Percentiles rank a stretch among this genome's conserved stretches.
phyloP scores from a whole-genome alignment of 2,113 vertebrate species.

The Mustelus asterias region DNA sequence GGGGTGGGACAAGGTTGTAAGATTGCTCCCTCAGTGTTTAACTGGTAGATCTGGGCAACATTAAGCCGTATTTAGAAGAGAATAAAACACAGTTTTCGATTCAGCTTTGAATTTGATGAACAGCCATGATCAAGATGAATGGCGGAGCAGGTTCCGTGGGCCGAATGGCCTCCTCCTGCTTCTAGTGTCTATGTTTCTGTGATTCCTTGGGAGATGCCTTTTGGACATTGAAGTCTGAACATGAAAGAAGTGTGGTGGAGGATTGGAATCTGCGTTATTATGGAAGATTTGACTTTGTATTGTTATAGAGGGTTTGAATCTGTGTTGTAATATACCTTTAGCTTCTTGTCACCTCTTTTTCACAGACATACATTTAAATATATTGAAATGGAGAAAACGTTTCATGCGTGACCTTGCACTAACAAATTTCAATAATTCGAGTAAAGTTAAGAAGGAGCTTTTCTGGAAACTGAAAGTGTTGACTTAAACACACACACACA shows the following conservation, averaged over 20 bases:
- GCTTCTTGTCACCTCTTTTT: not conserved
- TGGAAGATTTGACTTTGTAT: no score
- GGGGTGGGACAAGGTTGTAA: no score
- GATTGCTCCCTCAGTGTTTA: no score
- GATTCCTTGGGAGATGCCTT: not conserved
- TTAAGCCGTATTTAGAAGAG: not conserved
- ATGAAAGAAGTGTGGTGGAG: not conserved
- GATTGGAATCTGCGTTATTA: not conserved
- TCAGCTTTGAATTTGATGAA: no score
- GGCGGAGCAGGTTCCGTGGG: no score
- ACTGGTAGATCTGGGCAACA: no score
- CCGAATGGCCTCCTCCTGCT: no score
- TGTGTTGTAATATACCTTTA: not conserved
- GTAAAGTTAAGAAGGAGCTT: not conserved
- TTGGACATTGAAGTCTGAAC: not conserved
- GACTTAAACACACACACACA: not conserved
- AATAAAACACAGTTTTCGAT: not conserved
- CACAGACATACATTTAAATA: not conserved
- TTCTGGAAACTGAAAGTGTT: not conserved
- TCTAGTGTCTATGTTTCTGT: no score
- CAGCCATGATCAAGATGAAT: no score
- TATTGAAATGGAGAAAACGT: not conserved
- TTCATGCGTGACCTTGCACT: not conserved
- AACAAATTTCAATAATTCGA: not conserved
- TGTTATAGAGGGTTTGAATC: not conserved